Percentiles rank a stretch among this genome's conserved stretches.
These are phyloP conservation scores for Corbicula japonica DNA, from an alignment of 2,888 invertebrate species.

Conservation along the genomic window DNA sequence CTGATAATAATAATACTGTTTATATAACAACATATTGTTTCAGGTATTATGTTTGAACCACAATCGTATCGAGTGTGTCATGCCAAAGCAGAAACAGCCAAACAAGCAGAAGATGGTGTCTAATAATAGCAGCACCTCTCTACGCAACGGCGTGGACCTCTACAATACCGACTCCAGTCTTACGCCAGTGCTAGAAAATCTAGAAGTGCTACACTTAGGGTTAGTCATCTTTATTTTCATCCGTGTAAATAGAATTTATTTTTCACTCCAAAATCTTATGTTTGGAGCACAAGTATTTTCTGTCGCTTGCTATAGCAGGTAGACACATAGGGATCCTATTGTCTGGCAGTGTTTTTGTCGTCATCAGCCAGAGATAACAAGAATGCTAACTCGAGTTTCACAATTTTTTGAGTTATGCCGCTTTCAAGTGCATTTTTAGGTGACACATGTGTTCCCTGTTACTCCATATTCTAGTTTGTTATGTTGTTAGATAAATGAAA, in stretches of 20 bases:
- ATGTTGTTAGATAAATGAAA: not conserved
- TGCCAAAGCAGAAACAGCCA: constrained; percentile 77
- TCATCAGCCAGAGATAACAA: too few species aligned
- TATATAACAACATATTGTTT: not conserved
- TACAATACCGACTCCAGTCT: constrained; percentile 66
- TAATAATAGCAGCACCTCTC: constrained; percentile 53
- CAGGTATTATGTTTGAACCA: constrained; percentile 86
- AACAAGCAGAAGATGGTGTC: constrained; percentile 60
- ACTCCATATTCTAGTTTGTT: not conserved
- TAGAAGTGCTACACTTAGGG: constrained; percentile 86
- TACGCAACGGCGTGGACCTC: constrained; percentile 68
- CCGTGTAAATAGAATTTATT: too few species aligned
- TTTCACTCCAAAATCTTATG: too few species aligned
- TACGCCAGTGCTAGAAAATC: constrained; percentile 82
- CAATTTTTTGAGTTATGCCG: too few species aligned
- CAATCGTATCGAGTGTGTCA: constrained; percentile 86
- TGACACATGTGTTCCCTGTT: too few species aligned
- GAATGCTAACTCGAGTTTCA: too few species aligned
- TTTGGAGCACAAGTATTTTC: too few species aligned
- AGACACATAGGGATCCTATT: too few species aligned
- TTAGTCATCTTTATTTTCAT: constrained; percentile 52
- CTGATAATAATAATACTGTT: not conserved
- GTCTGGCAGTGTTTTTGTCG: too few species aligned
- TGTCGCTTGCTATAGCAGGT: too few species aligned
- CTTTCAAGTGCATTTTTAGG: too few species aligned